Evolutionary conservation across 2,113 vertebrate genomes (phyloP).

Genomic region (Terrapene triunguis): DNA sequence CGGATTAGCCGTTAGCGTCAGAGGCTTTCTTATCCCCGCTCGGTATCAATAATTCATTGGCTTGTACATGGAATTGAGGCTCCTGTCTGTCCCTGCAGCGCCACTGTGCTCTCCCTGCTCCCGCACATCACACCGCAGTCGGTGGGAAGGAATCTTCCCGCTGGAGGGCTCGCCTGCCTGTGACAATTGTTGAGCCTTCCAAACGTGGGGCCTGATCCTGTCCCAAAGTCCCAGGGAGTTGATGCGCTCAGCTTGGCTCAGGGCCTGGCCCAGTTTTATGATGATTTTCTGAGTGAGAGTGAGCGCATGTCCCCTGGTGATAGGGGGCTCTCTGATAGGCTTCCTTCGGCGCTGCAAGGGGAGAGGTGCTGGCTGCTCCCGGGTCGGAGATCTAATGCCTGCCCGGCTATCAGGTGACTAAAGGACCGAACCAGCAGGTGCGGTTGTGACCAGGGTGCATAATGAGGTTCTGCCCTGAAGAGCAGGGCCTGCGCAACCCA

Average conservation of each 20-base stretch:
- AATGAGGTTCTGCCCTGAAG: no score
- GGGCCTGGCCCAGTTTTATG: neutral
- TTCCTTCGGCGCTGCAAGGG: neutral
- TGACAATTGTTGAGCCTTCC: neutral
- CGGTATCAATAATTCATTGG: slow-evolving; percentile 4
- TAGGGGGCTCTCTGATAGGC: rapidly evolving
- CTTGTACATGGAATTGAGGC: slow-evolving; percentile 49
- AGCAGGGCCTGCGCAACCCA: no score
- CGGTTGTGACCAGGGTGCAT: rapidly evolving
- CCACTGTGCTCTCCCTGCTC: neutral
- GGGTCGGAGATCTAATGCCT: neutral
- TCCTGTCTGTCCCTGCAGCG: neutral
- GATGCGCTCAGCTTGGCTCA: neutral
- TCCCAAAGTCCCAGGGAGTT: rapidly evolving
- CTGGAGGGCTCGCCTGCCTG: no score
- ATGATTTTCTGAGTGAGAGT: rapidly evolving
- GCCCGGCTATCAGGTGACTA: rapidly evolving
- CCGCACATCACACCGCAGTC: neutral
- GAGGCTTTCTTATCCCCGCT: slow-evolving; percentile 38
- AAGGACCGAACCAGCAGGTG: neutral
- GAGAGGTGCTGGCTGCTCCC: neutral
- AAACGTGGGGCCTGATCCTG: neutral
- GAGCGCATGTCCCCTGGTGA: neutral
- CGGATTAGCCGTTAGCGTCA: slow-evolving; percentile 58
- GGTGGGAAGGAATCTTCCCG: neutral